Base-by-base conservation (phyloP, 2,797 vertebrate species). In the Antennarius maculatus region DNA sequence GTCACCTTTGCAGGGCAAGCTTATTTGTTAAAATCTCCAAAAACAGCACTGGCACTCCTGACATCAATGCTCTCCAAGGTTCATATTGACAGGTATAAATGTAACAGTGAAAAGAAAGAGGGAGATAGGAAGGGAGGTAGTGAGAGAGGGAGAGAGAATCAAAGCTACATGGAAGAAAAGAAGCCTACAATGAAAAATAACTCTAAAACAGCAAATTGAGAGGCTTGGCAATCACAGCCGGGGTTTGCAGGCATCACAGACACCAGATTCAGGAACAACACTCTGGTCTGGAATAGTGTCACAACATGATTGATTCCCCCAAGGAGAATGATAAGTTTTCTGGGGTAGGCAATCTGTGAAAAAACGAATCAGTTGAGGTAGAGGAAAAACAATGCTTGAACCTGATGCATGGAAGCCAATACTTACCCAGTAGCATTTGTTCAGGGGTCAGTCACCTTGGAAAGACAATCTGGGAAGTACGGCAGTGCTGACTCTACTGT, bases 221-320 rank as follows among this genome's bases (percentile, higher is more conserved):
- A 87, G 81, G 65, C 81, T 85, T 89, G 87, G 85, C 82, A 90
- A 90, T 92, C 87, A 86, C 81, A 86, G 75, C 60, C 49, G 61
- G 72, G 79, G 76, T 81, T 88, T 86, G 79, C 84, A 82, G 82
- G 70, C 79, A 76, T 84, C 76, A 80, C 83, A 88, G 87, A 92
- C 91, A 86, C 87, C 87, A 89, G 84, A 91, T 86, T 88, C 77
- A 10, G 81, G 90, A 91, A 91, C 83, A 91, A 87, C 85, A 76
- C 74, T 78, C 65, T 86, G 78, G 89, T 85, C 76, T 74, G 69
- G 79, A 88, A 90, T 89, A 85, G 86, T 87, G 87, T 89, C 76
- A 73, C 63, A 79, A 69, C 61, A 70, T 91, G 92, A 93, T 93
- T 92, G 92, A 93, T 92, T 91, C 83, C 72, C 72, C 82, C 80